Base-by-base conservation (phyloP, 23 tunicate species). In the Styela clava region DNA sequence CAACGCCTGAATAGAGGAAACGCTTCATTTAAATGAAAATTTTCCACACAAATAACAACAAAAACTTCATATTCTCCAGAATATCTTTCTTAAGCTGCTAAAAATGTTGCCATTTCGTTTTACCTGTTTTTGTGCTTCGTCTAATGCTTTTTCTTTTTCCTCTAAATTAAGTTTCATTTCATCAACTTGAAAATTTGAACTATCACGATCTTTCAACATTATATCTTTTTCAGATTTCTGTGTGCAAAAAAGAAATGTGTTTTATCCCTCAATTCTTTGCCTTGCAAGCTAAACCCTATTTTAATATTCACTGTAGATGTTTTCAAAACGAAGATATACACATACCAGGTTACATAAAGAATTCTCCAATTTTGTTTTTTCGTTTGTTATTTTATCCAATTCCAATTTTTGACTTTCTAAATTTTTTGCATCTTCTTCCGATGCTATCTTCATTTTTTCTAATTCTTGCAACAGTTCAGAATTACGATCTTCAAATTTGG, bases 401-500 rank as follows among this genome's bases (percentile, higher is more conserved):
- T 76, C 52, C 16, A 76, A n/a, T 37, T 44, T 44, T 21, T 16
- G 16, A 27, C 24, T 76, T 16, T 76, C 81, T 25, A 20, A 26
- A 44, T 27, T 76, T 52, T 76, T 36, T 16, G 33, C 62, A 2
- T 76, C 29, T 25, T 76, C 62, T 44, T 76, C 81, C 26, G 81
- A 76, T 16, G 9, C 16, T 27, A 76, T 76, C 44, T 44, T 76
- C 81, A 33, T 44, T 44, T 76, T 76, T 52, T 76, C 81, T 23
- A 76, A 27, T 1, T 76, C 65, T 29, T 76, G 81, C 64, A 76
- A 20, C 81, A 76, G 30, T 56, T 76, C 81, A 52, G 81, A 76
- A 23, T 37, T 76, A 2, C 81, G 81, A 52, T 76, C 81, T 76
- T 76, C 81, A 0, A 76, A 76, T 0, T 21, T 30, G n/a, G 37